Conservation (phyloP, 1,140 invertebrate genomes). For the Telenomus remus region DNA sequence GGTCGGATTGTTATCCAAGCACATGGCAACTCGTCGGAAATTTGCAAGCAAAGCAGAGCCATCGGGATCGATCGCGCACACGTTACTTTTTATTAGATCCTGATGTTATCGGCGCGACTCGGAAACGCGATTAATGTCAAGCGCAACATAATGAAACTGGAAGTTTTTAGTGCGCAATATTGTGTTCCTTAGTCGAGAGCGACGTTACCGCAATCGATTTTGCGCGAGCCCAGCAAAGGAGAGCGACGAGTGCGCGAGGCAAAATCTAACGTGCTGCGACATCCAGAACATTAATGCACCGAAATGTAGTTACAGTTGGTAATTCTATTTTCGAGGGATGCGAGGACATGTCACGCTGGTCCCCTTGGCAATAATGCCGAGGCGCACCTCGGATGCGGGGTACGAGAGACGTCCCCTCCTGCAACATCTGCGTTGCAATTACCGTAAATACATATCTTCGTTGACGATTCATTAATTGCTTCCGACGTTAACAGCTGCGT, state of each 20-base stretch:
- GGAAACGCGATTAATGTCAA: slow-evolving; percentile 49
- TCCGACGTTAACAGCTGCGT: slow-evolving; percentile 54
- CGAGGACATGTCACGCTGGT: slow-evolving; percentile 56
- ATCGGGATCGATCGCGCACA: slow-evolving; percentile 22
- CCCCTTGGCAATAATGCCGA: slow-evolving; percentile 63
- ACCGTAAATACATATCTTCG: slow-evolving; percentile 64
- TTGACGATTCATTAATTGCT: slow-evolving; percentile 61
- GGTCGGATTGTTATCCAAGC: too few relatives aligned
- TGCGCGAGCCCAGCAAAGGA: slow-evolving; percentile 16
- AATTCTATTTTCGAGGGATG: slow-evolving; percentile 71
- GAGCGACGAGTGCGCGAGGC: slow-evolving; percentile 4
- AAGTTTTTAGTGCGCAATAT: slow-evolving; percentile 52
- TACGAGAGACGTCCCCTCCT: slow-evolving; percentile 42
- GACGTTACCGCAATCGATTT: slow-evolving; percentile 66
- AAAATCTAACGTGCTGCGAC: slow-evolving; percentile 50
- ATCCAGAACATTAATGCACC: slow-evolving; percentile 69
- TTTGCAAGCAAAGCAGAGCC: slow-evolving; percentile 5
- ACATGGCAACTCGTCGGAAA: slow-evolving; percentile 14
- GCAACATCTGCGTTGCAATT: slow-evolving; percentile 71
- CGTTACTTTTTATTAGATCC: slow-evolving; percentile 31
- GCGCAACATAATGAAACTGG: slow-evolving; percentile 41
- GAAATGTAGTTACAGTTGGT: slow-evolving; percentile 74
- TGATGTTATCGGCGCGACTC: slow-evolving; percentile 25
- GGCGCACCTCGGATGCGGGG: slow-evolving; percentile 53
- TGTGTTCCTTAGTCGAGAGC: slow-evolving; percentile 54